Conservation (phyloP, 2,113 vertebrate species). For the Bagarius yarrelli region DNA sequence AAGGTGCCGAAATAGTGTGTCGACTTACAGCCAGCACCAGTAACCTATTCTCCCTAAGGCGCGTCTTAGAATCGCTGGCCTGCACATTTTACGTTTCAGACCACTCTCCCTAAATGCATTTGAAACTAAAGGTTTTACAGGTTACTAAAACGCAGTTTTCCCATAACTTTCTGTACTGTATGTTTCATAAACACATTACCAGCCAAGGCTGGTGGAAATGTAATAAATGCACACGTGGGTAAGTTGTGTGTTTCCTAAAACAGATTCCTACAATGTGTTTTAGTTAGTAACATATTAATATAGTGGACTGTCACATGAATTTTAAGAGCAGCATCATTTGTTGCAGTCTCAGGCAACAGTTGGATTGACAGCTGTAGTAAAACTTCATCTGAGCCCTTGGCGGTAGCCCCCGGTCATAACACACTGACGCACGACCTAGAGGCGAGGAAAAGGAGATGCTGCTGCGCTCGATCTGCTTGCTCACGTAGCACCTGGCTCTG, state of each 20-base stretch:
- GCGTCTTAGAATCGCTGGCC: slow-evolving; percentile 68
- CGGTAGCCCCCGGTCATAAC: slow-evolving; percentile 48
- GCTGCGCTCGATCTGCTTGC: slow-evolving; percentile 67
- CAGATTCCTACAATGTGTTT: background rate
- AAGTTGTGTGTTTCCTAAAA: background rate
- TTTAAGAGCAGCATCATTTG: slow-evolving; percentile 40
- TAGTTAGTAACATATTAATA: slow-evolving; percentile 5
- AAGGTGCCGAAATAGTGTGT: slow-evolving; percentile 78
- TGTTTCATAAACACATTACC: background rate
- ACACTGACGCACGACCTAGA: slow-evolving; percentile 57
- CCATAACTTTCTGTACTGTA: background rate
- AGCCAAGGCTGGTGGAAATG: background rate
- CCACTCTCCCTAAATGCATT: slow-evolving; percentile 25
- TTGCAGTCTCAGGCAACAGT: slow-evolving; percentile 41
- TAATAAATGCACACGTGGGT: background rate
- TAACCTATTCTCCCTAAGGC: slow-evolving; percentile 72
- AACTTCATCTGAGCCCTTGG: slow-evolving; percentile 52
- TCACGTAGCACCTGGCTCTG: slow-evolving; percentile 76
- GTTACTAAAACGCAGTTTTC: background rate
- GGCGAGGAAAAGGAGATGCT: slow-evolving; percentile 58
- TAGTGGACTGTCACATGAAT: background rate
- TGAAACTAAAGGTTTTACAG: slow-evolving; percentile 14
- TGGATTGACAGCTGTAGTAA: slow-evolving; percentile 59
- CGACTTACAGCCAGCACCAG: slow-evolving; percentile 72
- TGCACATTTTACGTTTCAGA: slow-evolving; percentile 54